Base-by-base conservation (phyloP, 2,888 invertebrate genomes). In the Ormia ochracea region DNA sequence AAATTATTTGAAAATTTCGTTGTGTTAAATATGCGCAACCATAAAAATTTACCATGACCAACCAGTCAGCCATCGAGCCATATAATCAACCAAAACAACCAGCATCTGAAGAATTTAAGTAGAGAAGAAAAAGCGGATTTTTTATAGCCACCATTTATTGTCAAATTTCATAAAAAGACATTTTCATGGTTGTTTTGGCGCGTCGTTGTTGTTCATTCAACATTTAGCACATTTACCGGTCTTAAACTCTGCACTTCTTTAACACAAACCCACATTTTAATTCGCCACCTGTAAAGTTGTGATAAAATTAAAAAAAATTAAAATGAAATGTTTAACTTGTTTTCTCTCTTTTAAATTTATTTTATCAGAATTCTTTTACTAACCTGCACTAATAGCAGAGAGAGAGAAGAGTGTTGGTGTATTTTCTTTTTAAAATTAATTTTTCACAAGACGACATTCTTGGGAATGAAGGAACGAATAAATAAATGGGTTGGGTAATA, bases 281-380 rank as follows among this genome's bases (percentile, higher is more conserved):
- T 72, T 75, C 33, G 33, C 38, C 70, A 68, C 66, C 75, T 80
- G 79, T 59, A 79, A 74, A 54, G 10, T 70, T 75, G 48, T 38
- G 74, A 79, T 80, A 80, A 80, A 70, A 75, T 50, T 59, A 26
- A 45, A 56, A 54, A 26, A 48, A 41, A 50, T 31, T n/a, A 17
- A 36, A 45, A 36, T n/a, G 19, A 23, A 59, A 21, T 48, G n/a
- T 31, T 61, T 63, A 50, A 54, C 28, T 54, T 72, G 43, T 31
- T 41, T 50, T 7, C 21, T 52, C 41, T 38, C n/a, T n/a, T n/a
- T n/a, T n/a, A n/a, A n/a, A n/a, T 36, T 43, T 28, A 54, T 56
- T 54, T 52, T 43, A 41, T 59, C 19, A 21, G 38, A 28, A 59
- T 61, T 52, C 31, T 72, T 61, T 72, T 33, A 52, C 38, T 31